These are phyloP conservation scores for Atherix ibis DNA, from an alignment of 2,888 invertebrate genomes.

Conservation along the genomic window DNA sequence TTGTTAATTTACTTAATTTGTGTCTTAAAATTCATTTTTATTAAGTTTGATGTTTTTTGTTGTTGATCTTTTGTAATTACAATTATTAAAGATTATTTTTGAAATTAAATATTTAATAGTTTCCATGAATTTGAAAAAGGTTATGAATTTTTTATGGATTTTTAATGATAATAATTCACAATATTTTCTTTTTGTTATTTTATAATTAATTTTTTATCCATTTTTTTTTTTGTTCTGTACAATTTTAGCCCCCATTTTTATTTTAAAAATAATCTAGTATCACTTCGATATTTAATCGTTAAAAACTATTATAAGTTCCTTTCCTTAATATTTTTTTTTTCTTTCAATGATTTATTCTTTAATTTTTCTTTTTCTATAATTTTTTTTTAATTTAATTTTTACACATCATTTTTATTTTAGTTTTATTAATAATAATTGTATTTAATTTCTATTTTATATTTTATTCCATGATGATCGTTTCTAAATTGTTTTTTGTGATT, in stretches of 20 bases:
- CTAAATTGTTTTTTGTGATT: no score
- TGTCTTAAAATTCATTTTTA: no score
- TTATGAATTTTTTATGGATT: background rate
- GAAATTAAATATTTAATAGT: background rate
- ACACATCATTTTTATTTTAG: background rate
- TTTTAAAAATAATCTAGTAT: slow-evolving; percentile 3
- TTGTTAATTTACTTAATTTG: no score
- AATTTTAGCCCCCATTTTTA: background rate
- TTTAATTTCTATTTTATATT: background rate
- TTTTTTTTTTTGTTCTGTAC: slow-evolving; percentile 1
- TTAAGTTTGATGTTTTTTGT: background rate
- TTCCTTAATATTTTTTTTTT: background rate
- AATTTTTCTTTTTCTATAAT: background rate
- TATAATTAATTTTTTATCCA: background rate
- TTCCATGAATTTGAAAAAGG: background rate
- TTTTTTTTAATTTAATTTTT: background rate
- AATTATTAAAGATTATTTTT: background rate
- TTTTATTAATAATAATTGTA: background rate
- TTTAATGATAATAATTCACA: background rate
- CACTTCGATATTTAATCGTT: slow-evolving; percentile 3
- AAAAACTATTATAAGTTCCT: background rate
- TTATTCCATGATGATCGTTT: no score
- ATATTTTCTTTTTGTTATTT: background rate
- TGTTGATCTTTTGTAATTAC: no score
- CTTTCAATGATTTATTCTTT: background rate